phyloP scores from a whole-genome alignment of 2,113 vertebrate species.

The Acrocephalus arundinaceus region DNA sequence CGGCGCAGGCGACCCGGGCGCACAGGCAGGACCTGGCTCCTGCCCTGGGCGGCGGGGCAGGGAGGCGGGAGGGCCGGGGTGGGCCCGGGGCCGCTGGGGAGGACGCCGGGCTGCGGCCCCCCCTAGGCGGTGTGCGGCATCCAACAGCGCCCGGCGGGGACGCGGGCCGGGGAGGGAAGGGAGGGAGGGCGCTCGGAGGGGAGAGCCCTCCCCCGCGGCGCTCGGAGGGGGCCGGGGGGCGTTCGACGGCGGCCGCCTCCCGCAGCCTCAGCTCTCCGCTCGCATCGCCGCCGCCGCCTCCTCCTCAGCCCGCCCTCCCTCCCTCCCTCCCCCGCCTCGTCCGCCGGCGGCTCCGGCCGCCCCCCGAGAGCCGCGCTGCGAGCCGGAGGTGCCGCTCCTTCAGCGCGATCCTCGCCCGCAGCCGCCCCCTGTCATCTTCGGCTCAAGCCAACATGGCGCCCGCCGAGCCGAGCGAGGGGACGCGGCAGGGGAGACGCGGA shows the following conservation, averaged over 20 bases:
- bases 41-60: neutral
- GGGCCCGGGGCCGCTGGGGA: neutral
- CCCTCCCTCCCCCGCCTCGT: neutral
- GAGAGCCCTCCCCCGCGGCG: conserved; percentile 33
- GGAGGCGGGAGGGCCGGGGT: neutral
- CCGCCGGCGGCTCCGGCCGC: neutral
- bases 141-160: neutral
- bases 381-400: neutral
- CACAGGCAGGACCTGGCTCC: neutral
- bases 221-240: conserved; percentile 34
- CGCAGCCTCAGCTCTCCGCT: conserved; percentile 47
- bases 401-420: conserved; percentile 32
- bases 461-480: conserved; percentile 4
- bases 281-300: conserved; percentile 13
- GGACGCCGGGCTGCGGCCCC: neutral
- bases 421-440: conserved; percentile 71
- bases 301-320: neutral
- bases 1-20: conserved; percentile 23
- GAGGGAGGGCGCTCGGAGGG: neutral
- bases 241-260: conserved; percentile 33
- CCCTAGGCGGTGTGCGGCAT: neutral
- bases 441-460: conserved; percentile 76
- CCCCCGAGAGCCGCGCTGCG: neutral
- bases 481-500: neutral
- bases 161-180: neutral